phyloP scores from a whole-genome alignment of 2,113 vertebrate genomes.

The Sardina pilchardus region DNA sequence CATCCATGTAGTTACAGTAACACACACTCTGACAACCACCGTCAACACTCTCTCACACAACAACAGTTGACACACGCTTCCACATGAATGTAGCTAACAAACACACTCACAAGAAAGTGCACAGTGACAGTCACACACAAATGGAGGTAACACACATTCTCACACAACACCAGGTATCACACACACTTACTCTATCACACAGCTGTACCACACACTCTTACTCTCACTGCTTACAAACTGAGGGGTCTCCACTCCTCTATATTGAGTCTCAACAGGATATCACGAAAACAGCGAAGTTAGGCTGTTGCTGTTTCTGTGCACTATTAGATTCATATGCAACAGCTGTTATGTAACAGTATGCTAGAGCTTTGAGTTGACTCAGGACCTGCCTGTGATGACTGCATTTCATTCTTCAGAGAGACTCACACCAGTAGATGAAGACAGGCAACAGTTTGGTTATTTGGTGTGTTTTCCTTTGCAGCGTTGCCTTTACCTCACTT shows the following conservation, averaged over 20 bases:
- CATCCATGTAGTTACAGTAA: too few species aligned
- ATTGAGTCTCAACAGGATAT: not conserved
- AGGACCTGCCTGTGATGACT: not conserved
- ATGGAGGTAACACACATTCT: too few species aligned
- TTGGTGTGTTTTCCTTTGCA: not conserved
- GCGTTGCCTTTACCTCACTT: not conserved
- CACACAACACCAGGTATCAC: not conserved
- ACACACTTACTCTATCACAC: not conserved
- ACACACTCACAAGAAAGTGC: not conserved
- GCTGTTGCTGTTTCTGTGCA: not conserved
- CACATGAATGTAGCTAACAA: too few species aligned
- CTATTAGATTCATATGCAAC: not conserved
- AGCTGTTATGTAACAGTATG: not conserved
- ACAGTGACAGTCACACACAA: too few species aligned
- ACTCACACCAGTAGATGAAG: not conserved
- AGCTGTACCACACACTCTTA: not conserved
- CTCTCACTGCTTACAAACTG: too few species aligned
- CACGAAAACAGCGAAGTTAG: not conserved
- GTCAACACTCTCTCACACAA: not conserved
- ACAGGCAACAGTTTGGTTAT: not conserved
- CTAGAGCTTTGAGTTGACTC: not conserved
- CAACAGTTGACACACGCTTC: not conserved
- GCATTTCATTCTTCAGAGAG: not conserved
- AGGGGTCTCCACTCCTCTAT: not conserved
- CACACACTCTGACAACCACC: too few species aligned